Evolutionary conservation across 2,888 invertebrate species (phyloP), one percentile per base, ranked within the genome.

Genomic region (Drosophila tripunctata): DNA sequence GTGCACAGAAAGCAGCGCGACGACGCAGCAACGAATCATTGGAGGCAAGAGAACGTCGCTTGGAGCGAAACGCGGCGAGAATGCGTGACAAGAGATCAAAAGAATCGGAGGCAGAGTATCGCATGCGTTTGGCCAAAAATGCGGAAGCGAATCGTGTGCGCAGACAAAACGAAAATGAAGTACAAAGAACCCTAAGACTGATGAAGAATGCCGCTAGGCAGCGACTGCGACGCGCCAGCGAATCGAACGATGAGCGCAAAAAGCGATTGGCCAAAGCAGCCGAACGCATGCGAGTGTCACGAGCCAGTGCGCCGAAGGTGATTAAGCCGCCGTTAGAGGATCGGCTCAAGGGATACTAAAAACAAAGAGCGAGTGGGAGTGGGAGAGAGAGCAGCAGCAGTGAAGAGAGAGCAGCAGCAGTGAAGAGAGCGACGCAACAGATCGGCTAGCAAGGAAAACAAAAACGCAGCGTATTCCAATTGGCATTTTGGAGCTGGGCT

Each of bases 131-230:
- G 78, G 91, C 91, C 17, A 90, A 90, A 62, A 91, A 91, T 63
- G 91, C 91, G 47, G 91, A 91, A 75, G 91, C 91, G 67, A 91
- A 91, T 79, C 90, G 91, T 40, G 60, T 91, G 69, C 90, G 91
- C 66, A 83, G 91, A 68, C 91, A 91, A 78, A 91, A 91, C 71
- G 91, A 91, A 89, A 89, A 81, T 75, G 90, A 91, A 88, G 89
- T 91, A 85, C 90, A 91, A 89, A 90, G 91, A 89, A 90, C 91
- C 78, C 64, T 83, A 87, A 90, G 91, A 90, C 90, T 91, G 88
- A 91, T 91, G 90, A 91, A 91, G 83, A 91, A 91, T 74, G 91
- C 91, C 44, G 91, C 91, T 14, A 81, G 91, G 21, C 91, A 91
- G 73, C 83, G 91, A 36, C 75, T 90, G 79, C 85, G 91, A 52